These are phyloP conservation scores for Microplitis manilae DNA, from an alignment of 2,888 invertebrate genomes.

Conservation along the genomic window DNA sequence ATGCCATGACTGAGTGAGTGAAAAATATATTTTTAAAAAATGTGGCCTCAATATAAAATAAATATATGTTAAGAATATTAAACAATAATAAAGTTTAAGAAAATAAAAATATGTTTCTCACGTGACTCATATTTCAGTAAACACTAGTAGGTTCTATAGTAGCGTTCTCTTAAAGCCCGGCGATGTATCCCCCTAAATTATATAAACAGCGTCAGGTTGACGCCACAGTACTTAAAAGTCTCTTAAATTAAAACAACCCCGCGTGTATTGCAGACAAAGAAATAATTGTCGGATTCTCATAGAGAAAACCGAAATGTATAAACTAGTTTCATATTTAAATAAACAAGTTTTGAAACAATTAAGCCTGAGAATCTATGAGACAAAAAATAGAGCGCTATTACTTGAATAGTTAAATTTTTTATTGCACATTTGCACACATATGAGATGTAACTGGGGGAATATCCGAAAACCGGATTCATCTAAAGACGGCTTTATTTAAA, in stretches of 20 bases:
- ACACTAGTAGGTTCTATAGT: background rate
- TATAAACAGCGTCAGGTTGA: constrained; percentile 15
- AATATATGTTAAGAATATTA: background rate
- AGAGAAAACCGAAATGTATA: background rate
- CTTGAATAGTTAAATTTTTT: constrained; percentile 5
- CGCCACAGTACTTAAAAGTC: background rate
- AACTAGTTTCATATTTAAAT: background rate
- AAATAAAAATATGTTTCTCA: background rate
- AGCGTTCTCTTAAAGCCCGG: background rate
- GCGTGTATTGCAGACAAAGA: background rate
- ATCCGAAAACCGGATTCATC: constrained; percentile 32
- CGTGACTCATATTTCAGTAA: background rate
- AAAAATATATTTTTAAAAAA: too few species aligned
- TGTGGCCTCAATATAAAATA: background rate
- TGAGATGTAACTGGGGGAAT: constrained; percentile 23
- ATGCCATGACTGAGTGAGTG: too few species aligned
- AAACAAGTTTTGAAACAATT: background rate
- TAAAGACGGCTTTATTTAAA: constrained; percentile 53
- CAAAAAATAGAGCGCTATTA: background rate
- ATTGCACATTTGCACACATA: constrained; percentile 41
- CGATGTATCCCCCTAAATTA: constrained; percentile 17
- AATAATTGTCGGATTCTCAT: background rate
- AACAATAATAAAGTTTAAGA: background rate
- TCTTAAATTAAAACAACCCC: background rate
- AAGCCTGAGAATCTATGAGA: too few species aligned